phyloP scores from a whole-genome alignment of 2,113 vertebrate species.

The Emydura subglobosa region DNA sequence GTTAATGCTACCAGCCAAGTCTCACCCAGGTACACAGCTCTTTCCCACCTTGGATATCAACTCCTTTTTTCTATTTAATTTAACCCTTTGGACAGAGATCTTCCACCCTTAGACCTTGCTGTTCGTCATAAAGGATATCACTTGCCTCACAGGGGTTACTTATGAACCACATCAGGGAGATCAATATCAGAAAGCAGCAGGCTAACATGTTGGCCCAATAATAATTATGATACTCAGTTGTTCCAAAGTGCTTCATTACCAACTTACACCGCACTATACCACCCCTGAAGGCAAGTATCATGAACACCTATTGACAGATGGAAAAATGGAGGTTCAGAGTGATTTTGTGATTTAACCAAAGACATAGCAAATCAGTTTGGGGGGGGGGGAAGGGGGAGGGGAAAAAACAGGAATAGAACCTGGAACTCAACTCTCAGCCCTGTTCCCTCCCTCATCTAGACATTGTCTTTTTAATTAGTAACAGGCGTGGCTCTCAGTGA shows the following conservation, averaged over 20 bases:
- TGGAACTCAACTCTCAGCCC: neutral
- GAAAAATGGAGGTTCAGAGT: neutral
- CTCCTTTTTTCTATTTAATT: neutral
- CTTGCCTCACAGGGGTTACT: accelerated
- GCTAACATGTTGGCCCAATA: neutral
- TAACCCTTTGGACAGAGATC: neutral
- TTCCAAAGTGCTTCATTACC: neutral
- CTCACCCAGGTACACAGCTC: neutral
- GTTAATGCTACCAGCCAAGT: neutral
- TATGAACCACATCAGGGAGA: neutral
- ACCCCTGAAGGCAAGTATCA: neutral
- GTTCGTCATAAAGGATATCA: neutral
- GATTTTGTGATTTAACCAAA: neutral
- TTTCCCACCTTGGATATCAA: neutral
- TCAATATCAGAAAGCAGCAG: neutral
- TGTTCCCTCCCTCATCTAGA: neutral
- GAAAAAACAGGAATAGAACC: neutral
- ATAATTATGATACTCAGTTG: neutral
- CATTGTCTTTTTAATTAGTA: neutral
- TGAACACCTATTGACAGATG: neutral
- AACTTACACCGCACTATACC: neutral
- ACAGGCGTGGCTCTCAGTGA: neutral
- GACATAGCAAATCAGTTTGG: neutral
- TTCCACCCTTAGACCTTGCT: accelerated
- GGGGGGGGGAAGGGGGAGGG: neutral